Evolutionary conservation across 2,888 invertebrate genomes (phyloP).

Genomic region (Oscheius sp.): DNA sequence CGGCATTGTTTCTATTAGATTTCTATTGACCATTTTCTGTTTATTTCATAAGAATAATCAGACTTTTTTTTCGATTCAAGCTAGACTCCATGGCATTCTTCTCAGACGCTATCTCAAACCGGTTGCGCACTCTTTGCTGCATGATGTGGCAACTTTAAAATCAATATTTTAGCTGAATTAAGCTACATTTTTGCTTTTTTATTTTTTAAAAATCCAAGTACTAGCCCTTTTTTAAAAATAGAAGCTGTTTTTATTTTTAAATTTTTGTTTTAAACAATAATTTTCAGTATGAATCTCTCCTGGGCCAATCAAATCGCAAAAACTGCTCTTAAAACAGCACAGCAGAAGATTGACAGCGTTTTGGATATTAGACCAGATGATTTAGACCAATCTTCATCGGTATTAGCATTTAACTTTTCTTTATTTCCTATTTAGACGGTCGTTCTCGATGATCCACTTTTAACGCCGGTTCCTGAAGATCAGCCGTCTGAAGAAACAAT

Average conservation of each 20-base stretch:
- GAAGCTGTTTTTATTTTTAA: neutral
- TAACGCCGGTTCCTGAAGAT: slow-evolving; percentile 17
- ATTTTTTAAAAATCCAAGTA: neutral
- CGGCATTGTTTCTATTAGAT: too few species aligned
- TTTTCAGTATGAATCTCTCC: slow-evolving; percentile 27
- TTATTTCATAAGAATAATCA: neutral
- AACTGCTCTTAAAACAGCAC: slow-evolving; percentile 45
- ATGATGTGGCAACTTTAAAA: slow-evolving; percentile 25
- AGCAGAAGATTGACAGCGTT: slow-evolving; percentile 52
- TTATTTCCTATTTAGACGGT: neutral
- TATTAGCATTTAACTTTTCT: neutral
- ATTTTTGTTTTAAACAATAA: neutral
- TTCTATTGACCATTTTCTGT: too few species aligned
- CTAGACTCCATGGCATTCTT: neutral
- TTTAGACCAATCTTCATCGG: neutral
- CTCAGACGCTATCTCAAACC: slow-evolving; percentile 11
- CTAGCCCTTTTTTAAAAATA: neutral
- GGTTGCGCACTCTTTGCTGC: neutral
- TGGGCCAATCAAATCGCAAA: slow-evolving; percentile 33
- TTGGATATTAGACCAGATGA: slow-evolving; percentile 38
- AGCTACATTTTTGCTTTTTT: neutral
- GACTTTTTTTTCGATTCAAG: neutral
- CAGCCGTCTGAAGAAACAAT: neutral
- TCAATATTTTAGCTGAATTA: slow-evolving; percentile 2
- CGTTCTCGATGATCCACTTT: slow-evolving; percentile 10